A percentile compares a stretch with the other conserved stretches of the same genome.
phyloP scores from a whole-genome alignment of 2,888 invertebrate genomes.

The Diplazon laetatorius region DNA sequence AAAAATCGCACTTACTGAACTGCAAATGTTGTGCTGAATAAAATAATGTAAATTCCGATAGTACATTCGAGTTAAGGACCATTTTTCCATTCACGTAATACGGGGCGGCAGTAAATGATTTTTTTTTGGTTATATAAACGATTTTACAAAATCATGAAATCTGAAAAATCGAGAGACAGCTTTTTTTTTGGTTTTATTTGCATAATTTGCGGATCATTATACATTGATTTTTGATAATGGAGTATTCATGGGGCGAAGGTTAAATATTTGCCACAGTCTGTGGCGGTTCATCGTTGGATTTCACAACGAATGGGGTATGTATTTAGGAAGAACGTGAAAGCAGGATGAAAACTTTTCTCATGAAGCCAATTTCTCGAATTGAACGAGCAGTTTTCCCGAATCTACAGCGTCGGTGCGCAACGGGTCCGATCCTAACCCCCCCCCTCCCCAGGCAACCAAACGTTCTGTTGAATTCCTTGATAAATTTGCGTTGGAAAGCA shows the following conservation, averaged over 20 bases:
- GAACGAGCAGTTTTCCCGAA: constrained; percentile 23
- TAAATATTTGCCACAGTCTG: neutral
- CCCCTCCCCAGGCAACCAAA: no score
- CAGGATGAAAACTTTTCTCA: constrained; percentile 39
- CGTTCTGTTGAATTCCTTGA: constrained; percentile 27
- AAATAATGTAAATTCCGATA: no score
- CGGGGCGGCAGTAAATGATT: no score
- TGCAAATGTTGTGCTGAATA: no score
- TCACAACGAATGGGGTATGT: constrained; percentile 15
- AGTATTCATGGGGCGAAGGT: neutral
- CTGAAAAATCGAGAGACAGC: no score
- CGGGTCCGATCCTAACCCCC: no score
- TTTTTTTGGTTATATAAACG: no score
- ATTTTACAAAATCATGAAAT: no score
- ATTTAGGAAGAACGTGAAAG: constrained; percentile 31
- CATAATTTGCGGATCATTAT: neutral
- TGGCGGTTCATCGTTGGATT: neutral
- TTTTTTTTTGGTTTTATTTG: neutral
- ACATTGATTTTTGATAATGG: neutral
- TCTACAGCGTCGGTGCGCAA: neutral
- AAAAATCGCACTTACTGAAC: no score
- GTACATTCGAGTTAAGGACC: no score
- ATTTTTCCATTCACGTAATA: no score
- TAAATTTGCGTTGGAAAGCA: constrained; percentile 51
- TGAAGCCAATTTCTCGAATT: constrained; percentile 53